Conservation (phyloP, 2,113 vertebrate genomes). For the Orientallactaga bullata region DNA sequence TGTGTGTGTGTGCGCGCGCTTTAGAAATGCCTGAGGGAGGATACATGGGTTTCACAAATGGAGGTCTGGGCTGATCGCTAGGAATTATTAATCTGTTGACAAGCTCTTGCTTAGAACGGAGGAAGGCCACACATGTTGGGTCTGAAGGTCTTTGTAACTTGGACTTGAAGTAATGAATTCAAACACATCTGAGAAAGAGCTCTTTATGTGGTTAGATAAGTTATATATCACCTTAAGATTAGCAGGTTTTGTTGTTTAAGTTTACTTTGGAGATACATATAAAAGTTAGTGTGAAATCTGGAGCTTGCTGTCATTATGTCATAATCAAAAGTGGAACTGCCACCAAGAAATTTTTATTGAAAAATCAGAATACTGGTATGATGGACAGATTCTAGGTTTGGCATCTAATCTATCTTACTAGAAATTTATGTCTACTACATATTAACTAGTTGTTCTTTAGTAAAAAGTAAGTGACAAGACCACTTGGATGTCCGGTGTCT, state of each 20-base stretch:
- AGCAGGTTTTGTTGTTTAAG: not conserved
- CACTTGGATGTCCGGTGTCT: not conserved
- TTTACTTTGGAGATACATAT: not conserved
- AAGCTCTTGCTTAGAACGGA: not conserved
- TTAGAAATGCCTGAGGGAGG: slow-evolving; percentile 39
- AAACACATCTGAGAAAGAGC: not conserved
- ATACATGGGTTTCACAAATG: not conserved
- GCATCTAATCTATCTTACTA: not conserved
- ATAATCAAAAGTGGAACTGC: not conserved
- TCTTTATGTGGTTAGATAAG: not conserved
- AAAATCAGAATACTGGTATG: not conserved
- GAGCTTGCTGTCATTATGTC: not conserved
- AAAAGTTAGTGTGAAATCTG: not conserved
- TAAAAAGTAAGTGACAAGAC: not conserved
- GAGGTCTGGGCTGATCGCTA: not conserved
- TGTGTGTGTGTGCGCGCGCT: not conserved
- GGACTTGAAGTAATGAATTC: not conserved
- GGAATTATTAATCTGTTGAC: not conserved
- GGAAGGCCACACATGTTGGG: rapidly evolving
- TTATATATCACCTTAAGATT: not conserved
- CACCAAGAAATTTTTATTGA: not conserved
- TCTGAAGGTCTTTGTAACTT: not conserved
- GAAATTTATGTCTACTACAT: not conserved
- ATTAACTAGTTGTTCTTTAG: not conserved
- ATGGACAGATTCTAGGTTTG: not conserved